Evolutionary conservation across 2,797 vertebrate species (phyloP).

Genomic region (Artibeus lituratus): DNA sequence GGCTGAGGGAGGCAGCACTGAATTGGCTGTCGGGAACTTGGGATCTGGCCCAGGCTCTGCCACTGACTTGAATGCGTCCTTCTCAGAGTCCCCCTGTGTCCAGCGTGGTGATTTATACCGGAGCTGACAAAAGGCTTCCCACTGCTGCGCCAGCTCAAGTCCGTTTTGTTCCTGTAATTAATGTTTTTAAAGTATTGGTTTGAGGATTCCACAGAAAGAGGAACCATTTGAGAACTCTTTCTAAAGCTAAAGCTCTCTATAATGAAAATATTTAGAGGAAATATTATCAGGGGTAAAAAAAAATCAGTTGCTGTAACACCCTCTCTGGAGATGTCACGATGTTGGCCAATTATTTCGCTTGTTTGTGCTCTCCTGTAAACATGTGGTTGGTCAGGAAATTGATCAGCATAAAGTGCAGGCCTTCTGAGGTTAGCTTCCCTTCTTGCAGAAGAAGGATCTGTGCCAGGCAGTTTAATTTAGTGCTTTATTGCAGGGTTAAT

Average conservation of each 20-base stretch:
- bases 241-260: not conserved
- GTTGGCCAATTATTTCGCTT: conserved; percentile 73
- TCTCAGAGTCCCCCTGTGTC: not conserved
- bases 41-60: not conserved
- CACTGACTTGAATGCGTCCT: not conserved
- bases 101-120: not conserved
- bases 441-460: conserved; percentile 67
- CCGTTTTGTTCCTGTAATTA: not conserved
- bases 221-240: not conserved
- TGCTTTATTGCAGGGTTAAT: conserved; percentile 79
- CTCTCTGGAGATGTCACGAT: conserved; percentile 76
- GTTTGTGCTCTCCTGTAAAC: conserved; percentile 67
- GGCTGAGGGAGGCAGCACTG: not conserved
- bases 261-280: not conserved
- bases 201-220: not conserved
- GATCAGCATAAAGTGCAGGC: conserved; percentile 77
- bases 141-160: not conserved
- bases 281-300: not conserved
- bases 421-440: conserved; percentile 67
- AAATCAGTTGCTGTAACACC: conserved; percentile 18
- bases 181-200: not conserved
- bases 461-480: conserved; percentile 79
- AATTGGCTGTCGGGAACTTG: not conserved
- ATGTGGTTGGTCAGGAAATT: conserved; percentile 59
- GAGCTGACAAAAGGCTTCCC: not conserved